These are phyloP conservation scores for Chrosomus eos DNA, from an alignment of 2,797 vertebrate genomes.

Conservation along the genomic window DNA sequence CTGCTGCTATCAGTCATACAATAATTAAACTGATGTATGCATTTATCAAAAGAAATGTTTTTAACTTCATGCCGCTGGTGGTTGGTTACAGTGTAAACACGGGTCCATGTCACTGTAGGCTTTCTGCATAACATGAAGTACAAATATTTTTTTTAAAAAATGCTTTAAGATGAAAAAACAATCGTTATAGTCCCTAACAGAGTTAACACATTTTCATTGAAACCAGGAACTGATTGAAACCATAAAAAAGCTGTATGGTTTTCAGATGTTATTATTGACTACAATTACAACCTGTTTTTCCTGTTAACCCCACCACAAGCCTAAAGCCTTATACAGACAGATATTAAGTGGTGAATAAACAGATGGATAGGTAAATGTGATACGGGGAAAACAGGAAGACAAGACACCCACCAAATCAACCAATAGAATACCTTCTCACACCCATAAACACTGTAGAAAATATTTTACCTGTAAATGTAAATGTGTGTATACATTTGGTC, in stretches of 20 bases:
- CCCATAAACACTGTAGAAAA: no score
- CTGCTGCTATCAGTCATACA: neutral
- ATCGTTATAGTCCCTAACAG: neutral
- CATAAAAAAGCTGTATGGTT: neutral
- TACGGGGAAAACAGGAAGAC: neutral
- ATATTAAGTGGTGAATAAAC: neutral
- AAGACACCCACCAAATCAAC: neutral
- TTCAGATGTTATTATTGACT: slow-evolving; percentile 14
- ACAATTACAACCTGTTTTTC: slow-evolving; percentile 62
- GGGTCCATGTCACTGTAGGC: neutral
- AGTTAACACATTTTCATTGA: neutral
- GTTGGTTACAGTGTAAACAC: neutral
- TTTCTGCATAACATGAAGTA: neutral
- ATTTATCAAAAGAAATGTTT: neutral
- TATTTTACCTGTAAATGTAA: neutral
- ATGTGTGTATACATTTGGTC: neutral
- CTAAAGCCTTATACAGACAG: neutral
- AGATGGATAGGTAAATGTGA: neutral
- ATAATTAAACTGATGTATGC: neutral
- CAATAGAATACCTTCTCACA: neutral
- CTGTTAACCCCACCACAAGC: slow-evolving; percentile 50
- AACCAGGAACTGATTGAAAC: neutral
- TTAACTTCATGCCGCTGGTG: neutral
- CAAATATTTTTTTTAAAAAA: neutral
- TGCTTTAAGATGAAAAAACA: neutral